Base-by-base conservation (phyloP, 2,888 invertebrate genomes). In the Timandra comae region DNA sequence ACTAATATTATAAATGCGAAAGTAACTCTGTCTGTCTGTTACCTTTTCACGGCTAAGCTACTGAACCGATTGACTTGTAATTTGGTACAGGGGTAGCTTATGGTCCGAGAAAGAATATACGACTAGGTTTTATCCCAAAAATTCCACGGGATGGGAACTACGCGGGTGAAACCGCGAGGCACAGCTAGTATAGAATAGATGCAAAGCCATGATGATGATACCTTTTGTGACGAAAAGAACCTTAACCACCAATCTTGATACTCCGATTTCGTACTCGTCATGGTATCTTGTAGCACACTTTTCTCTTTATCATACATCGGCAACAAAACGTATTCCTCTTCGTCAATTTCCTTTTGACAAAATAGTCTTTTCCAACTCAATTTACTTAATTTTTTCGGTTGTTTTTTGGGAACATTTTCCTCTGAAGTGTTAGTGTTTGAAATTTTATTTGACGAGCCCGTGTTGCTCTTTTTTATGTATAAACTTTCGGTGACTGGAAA, bases 181-280 rank as follows among this genome's bases (percentile, higher is more conserved):
- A n/a, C n/a, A n/a, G n/a, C n/a, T n/a, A n/a, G n/a, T n/a, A n/a
- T n/a, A n/a, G n/a, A n/a, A n/a, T n/a, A n/a, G n/a, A n/a, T n/a
- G n/a, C n/a, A n/a, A n/a, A n/a, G n/a, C n/a, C n/a, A n/a, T n/a
- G n/a, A n/a, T n/a, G n/a, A n/a, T n/a, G n/a, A 13, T 20, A 50
- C 77, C 51, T 62, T 57, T 24, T 62, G 46, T 0, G 75, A 71
- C 12, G 49, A 46, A 34, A 57, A 61, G 41, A 68, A 81, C 54
- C 66, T 64, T 11, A 44, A 49, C 82, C 82, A 82, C 82, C 82
- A 81, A 44, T 76, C 70, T 21, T 48, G 65, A 4, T 46, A 29
- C 12, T 56, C 59, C 4, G 6, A 16, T 6, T 16, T 16, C 3
- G 16, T 16, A 3, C 6, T 16, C 3, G 16, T 16, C 3, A 16